Evolutionary conservation across 2,888 invertebrate genomes (phyloP).

Genomic region (Dioctria rufipes): DNA sequence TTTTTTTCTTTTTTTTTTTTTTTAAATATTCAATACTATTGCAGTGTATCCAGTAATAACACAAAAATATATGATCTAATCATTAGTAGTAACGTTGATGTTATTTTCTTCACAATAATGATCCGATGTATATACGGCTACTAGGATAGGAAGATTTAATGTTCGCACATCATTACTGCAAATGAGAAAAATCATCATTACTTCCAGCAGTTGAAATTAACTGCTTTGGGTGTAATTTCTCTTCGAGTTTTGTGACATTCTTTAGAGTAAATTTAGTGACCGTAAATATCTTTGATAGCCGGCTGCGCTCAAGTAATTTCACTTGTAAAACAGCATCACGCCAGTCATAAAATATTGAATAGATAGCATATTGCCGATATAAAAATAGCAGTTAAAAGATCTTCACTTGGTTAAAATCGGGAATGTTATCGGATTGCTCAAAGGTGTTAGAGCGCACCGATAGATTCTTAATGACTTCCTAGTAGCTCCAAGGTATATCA

Average conservation of each 20-base stretch:
- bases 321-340: conserved; percentile 11
- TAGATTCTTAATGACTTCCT: conserved; percentile 50
- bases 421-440: conserved; percentile 34
- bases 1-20: background rate
- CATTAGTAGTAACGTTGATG: background rate
- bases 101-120: background rate
- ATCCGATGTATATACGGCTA: background rate
- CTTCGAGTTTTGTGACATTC: conserved; percentile 30
- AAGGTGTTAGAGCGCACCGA: conserved; percentile 33
- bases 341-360: conserved; percentile 31
- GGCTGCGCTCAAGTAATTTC: conserved; percentile 2
- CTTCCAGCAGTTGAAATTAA: background rate
- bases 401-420: conserved; percentile 16
- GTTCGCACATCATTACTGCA: conserved; percentile 23
- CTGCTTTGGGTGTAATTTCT: conserved; percentile 9
- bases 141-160: background rate
- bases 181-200: conserved; percentile 9
- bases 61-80: background rate
- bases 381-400: conserved; percentile 2
- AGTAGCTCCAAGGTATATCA: conserved; percentile 37
- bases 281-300: conserved; percentile 16
- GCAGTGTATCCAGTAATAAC: background rate
- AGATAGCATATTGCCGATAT: background rate
- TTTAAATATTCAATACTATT: conserved; percentile 1
- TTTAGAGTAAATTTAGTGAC: conserved; percentile 23